phyloP scores from a whole-genome alignment of 37 sponge, comb jelly and placozoan species.

The Spongilla lacustris region DNA sequence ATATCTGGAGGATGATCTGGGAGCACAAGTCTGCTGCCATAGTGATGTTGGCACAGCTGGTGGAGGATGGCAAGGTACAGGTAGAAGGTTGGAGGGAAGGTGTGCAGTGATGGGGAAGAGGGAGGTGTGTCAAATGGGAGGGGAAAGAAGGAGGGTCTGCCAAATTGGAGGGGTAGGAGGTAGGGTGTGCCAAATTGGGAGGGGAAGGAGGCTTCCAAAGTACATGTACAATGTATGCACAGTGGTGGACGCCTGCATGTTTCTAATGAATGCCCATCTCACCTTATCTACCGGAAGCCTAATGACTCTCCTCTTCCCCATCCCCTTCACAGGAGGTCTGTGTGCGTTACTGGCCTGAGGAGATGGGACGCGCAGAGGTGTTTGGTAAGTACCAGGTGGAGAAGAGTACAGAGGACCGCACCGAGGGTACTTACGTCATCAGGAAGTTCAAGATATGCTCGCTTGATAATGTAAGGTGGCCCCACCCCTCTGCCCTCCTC shows the following conservation, averaged over 20 bases:
- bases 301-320: no score
- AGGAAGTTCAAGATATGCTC: constrained; percentile 70
- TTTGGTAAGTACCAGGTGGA: constrained; percentile 57
- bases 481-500: no score
- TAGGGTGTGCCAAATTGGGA: no score
- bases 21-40: constrained; percentile 69
- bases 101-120: not conserved
- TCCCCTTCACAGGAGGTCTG: constrained; percentile 57
- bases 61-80: constrained; percentile 19
- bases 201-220: no score
- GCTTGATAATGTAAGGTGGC: constrained; percentile 63
- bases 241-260: no score
- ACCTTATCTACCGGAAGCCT: no score
- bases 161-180: no score
- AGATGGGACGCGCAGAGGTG: constrained; percentile 28
- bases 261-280: no score
- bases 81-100: not conserved
- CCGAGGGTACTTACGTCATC: constrained; percentile 53
- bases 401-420: constrained; percentile 41
- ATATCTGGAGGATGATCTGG: no score
- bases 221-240: no score
- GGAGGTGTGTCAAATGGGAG: not conserved
- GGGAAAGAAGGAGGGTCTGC: no score
- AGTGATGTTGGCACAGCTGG: constrained; percentile 64
- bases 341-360: constrained; percentile 79